Base-by-base conservation (phyloP, 2,797 vertebrate genomes). In the Delichon dasypus region DNA sequence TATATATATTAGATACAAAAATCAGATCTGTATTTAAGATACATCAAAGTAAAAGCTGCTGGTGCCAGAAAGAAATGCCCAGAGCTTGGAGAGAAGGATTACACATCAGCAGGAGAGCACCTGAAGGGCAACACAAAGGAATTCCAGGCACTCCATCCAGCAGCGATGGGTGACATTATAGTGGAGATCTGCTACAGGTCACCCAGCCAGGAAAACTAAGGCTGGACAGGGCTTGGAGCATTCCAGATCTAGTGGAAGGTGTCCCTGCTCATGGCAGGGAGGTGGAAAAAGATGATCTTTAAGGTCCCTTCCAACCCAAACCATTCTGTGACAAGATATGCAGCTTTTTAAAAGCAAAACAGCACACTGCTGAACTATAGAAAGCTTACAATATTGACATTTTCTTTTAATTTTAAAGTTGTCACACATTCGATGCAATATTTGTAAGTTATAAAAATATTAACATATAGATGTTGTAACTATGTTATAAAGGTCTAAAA, bases 401-500 rank as follows among this genome's bases (percentile, higher is more conserved):
- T 92, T 91, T 50, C 45, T 81, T 85, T 74, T 66, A 22, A 58
- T 85, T 91, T 94, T 72, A 10, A 85, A 76, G 51, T n/a, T 88
- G 66, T 77, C 81, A 89, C 36, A 65, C 32, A 77, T 77, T 47
- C 9, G 14, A 84, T 77, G 47, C 20, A 78, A 18, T 48, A 72
- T 94, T 93, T 79, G 12, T 60, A 76, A 22, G 65, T n/a, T 80
- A 85, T 27, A 40, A 74, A 89, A 74, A 42, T 71, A 84, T 87
- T 64, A 73, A 82, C 30, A 64, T 22, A 88, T 16, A 94, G 92
- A 95, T 70, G 71, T 73, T 93, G 27, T 5, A 95, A 34, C 68
- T 89, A 51, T 11, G 57, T 79, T 87, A 75, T 40, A 96, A 94
- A 92, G 94, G 92, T 94, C 95, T 93, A 87, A 87, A 95, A 83